These are phyloP conservation scores for Saguinus imperator DNA, from an alignment of 2,113 vertebrate genomes.

Conservation along the genomic window DNA sequence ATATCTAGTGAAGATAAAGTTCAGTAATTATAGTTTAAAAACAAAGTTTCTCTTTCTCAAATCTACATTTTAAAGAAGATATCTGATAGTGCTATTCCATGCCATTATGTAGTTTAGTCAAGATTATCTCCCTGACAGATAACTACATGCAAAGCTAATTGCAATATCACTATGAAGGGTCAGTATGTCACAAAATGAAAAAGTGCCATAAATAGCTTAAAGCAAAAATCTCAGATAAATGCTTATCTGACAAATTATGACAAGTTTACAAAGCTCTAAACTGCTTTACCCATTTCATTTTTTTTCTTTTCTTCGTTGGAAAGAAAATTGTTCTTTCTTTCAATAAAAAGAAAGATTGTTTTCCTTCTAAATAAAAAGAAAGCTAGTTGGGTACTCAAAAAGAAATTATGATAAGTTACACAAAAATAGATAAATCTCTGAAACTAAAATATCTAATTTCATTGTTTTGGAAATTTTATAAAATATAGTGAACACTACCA, in stretches of 20 bases:
- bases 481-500: not conserved
- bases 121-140: constrained; percentile 47
- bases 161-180: not conserved
- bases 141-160: constrained; percentile 30
- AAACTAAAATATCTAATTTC: not conserved
- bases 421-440: not conserved
- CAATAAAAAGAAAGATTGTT: not conserved
- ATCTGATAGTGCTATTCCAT: not conserved
- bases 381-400: not conserved
- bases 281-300: not conserved
- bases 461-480: constrained; percentile 11
- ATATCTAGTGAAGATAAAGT: not conserved
- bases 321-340: not conserved
- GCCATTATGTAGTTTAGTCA: not conserved
- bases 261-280: not conserved
- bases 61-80: constrained; percentile 1
- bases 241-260: not conserved
- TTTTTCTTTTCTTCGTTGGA: not conserved
- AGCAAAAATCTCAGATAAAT: not conserved
- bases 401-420: not conserved
- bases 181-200: constrained; percentile 6
- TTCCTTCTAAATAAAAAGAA: not conserved
- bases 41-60: not conserved
- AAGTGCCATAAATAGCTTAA: not conserved
- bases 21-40: not conserved